Percentiles rank a stretch among this genome's conserved stretches.
These are phyloP conservation scores for Ennomos erosarius DNA, from an alignment of 2,888 invertebrate species.

Conservation along the genomic window DNA sequence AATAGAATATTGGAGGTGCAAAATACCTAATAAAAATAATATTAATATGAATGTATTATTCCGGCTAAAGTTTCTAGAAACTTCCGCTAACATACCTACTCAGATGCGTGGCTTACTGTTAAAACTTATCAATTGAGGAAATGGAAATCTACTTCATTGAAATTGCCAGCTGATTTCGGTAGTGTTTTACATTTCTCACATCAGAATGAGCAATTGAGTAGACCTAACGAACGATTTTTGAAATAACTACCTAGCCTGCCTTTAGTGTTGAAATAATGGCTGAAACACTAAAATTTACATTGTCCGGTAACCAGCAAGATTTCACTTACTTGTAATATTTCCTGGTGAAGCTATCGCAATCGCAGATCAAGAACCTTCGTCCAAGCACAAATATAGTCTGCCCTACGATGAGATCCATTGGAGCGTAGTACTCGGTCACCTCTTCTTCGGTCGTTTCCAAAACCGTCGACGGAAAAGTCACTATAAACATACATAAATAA, in stretches of 20 bases:
- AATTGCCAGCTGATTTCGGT: background rate
- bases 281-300: too few relatives aligned
- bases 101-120: background rate
- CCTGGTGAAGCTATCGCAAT: slow-evolving; percentile 93
- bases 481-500: slow-evolving; percentile 46
- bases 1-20: too few relatives aligned
- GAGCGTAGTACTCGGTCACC: slow-evolving; percentile 91
- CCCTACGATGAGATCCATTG: slow-evolving; percentile 91
- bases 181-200: background rate
- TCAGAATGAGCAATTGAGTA: background rate
- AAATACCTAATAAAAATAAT: too few relatives aligned
- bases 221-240: too few relatives aligned
- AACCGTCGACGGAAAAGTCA: slow-evolving; percentile 87
- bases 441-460: slow-evolving; percentile 90
- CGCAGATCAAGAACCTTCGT: slow-evolving; percentile 89
- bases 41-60: too few relatives aligned
- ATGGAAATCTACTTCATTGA: background rate
- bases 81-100: background rate
- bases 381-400: slow-evolving; percentile 89
- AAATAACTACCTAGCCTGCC: too few relatives aligned
- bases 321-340: slow-evolving; percentile 86
- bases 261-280: too few relatives aligned
- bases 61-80: background rate
- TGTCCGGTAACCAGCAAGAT: too few relatives aligned
- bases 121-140: background rate